Evolutionary conservation across 1,140 invertebrate species (phyloP).

Genomic region (Oscheius sp.): DNA sequence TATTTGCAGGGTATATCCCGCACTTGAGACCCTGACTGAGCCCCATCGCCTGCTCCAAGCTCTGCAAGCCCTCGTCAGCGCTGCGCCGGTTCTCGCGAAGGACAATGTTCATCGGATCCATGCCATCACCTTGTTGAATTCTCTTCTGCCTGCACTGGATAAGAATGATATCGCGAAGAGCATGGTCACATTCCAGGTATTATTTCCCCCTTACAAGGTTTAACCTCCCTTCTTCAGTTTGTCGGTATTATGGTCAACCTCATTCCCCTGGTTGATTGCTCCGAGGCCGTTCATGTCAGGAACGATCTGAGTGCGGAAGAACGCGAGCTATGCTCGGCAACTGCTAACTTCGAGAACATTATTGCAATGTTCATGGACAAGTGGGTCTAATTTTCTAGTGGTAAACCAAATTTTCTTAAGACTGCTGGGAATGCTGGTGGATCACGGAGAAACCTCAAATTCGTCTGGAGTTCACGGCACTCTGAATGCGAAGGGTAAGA

Average conservation of each 20-base stretch:
- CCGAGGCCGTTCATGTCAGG: conserved; percentile 70
- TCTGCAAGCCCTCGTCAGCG: conserved; percentile 42
- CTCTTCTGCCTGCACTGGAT: conserved; percentile 81
- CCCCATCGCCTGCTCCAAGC: conserved; percentile 70
- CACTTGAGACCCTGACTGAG: conserved; percentile 80
- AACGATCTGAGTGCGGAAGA: conserved; percentile 73
- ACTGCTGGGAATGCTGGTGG: conserved; percentile 53
- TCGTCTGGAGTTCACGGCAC: conserved; percentile 21
- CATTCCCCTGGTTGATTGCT: conserved; percentile 80
- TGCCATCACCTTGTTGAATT: conserved; percentile 76
- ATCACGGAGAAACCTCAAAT: conserved; percentile 40
- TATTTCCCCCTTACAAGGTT: conserved; percentile 42
- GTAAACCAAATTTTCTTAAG: conserved; percentile 18
- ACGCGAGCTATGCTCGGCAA: conserved; percentile 66
- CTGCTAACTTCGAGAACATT: conserved; percentile 40
- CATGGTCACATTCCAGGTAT: conserved; percentile 65
- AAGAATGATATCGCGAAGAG: conserved; percentile 83
- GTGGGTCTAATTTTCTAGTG: not conserved
- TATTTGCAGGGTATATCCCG: conserved; percentile 68
- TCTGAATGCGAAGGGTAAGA: conserved; percentile 30
- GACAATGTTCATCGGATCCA: conserved; percentile 76
- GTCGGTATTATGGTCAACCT: conserved; percentile 74
- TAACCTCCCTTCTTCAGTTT: no score
- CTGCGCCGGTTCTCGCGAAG: conserved; percentile 47
- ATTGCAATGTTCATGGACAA: conserved; percentile 35